Percentiles rank a stretch among this genome's conserved stretches.
Evolutionary conservation across 2,797 vertebrate species (phyloP).

Genomic region (Graptemys geographica): DNA sequence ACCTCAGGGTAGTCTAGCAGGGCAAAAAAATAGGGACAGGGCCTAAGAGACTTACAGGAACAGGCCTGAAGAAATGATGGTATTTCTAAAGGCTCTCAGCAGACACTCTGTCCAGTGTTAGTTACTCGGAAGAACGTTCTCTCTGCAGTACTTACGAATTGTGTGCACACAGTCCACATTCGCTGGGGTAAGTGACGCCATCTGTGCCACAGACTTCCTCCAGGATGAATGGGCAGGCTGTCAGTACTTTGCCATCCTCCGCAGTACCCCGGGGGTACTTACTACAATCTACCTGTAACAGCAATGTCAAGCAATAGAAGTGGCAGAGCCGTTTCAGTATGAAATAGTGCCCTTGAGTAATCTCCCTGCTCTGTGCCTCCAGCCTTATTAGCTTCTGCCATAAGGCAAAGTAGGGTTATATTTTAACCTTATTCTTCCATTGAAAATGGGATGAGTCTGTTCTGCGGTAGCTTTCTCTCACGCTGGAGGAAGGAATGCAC

Average conservation of each 20-base stretch:
- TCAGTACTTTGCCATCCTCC: neutral
- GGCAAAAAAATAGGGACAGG: neutral
- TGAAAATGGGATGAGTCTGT: neutral
- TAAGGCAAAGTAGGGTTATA: neutral
- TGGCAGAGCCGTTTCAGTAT: accelerated
- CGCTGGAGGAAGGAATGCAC: accelerated
- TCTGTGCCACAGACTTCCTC: conserved; percentile 50
- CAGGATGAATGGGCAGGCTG: neutral
- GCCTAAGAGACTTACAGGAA: neutral
- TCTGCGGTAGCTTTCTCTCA: neutral
- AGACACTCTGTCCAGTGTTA: neutral
- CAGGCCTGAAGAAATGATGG: neutral
- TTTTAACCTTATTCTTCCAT: neutral
- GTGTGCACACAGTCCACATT: conserved; percentile 55
- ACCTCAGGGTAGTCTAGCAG: neutral
- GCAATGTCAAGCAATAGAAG: neutral
- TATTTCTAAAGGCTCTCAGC: neutral
- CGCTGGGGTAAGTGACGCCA: neutral
- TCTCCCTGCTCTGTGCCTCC: accelerated
- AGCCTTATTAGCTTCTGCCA: accelerated
- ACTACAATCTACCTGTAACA: conserved; percentile 53
- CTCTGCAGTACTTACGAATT: neutral
- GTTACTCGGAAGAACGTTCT: neutral
- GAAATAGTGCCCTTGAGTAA: neutral
- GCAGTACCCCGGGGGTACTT: accelerated